Base-by-base conservation (phyloP, 2,113 vertebrate genomes). In the Marcusenius ussheri region DNA sequence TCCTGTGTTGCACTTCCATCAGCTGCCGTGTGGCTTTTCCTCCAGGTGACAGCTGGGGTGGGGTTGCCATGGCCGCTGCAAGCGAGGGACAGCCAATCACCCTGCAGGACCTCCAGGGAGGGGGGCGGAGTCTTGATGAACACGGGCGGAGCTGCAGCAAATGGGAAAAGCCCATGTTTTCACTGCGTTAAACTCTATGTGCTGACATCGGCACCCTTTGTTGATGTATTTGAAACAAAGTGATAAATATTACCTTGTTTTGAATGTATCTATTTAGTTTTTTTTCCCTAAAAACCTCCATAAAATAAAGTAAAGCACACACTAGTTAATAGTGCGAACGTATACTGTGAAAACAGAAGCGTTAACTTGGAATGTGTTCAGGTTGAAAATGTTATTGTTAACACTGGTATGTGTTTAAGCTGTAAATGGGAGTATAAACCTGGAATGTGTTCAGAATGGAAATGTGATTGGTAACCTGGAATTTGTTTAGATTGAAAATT, bases 11-110 rank as follows among this genome's bases (percentile, higher is more conserved):
- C 5, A 3, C 74, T 5, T 15, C 45, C 83, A 8, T 42, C 83
- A 21, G 45, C 17, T 47, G 83, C 83, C 42, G 17, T 24, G 42
- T 84, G 39, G 8, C 96, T 95, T 90, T 97, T 97, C 89, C 95
- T 94, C 98, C 98, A 99, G 88, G 94, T 94, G 88, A 99, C 94
- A 0, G 92, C 92, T 0, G 98, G 98, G 49, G 94, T 92, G 0
- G 98, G 98, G 93, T 96, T 98, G 91, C 98, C 98, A 0, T 51
- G 90, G 31, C 97, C 97, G 1, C 93, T 94, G 89, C 98, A 99
- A 62, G 93, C 91, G 50, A 99, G 95, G 11, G 94, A 95, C 47
- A 98, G 90, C 0, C 92, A 39, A 85, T 94, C 94, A 88, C 91
- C 95, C 50, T 96, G 95, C 87, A 95, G 92, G 51, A 96, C 95